Percentiles rank a stretch among this genome's conserved stretches.
phyloP scores from a whole-genome alignment of 2,888 invertebrate genomes.

The Tenthredo amoena region DNA sequence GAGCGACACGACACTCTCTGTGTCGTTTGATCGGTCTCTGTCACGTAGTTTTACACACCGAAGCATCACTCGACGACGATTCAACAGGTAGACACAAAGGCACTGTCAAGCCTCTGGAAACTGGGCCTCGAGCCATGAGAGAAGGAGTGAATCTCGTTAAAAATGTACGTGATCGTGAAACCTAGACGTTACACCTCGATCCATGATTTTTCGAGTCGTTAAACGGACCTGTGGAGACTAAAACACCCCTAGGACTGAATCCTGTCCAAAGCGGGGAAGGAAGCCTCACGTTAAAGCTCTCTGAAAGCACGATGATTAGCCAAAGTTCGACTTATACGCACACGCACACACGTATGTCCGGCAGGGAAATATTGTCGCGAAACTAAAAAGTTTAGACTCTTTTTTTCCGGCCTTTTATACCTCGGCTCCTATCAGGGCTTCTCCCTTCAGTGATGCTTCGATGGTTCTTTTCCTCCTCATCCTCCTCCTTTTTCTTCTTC shows the following conservation, averaged over 20 bases:
- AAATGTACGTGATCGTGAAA: constrained; percentile 14
- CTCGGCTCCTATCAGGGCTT: not conserved
- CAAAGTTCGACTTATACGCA: not conserved
- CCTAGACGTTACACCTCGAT: not conserved
- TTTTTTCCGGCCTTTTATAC: not conserved
- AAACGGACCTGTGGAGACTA: not conserved
- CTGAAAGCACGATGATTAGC: constrained; percentile 14
- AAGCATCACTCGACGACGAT: constrained; percentile 3
- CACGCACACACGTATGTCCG: not conserved
- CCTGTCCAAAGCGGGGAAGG: constrained; percentile 35
- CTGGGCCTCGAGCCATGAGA: constrained; percentile 19
- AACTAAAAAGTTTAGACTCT: not conserved
- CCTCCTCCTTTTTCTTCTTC: not conserved
- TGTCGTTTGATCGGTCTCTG: not conserved
- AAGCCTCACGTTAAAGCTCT: constrained; percentile 20
- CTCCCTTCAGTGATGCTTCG: not conserved
- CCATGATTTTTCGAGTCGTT: not conserved
- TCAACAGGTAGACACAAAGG: constrained; percentile 49
- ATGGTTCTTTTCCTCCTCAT: not conserved
- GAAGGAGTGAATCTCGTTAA: constrained; percentile 19
- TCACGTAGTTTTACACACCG: not conserved
- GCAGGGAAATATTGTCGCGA: not conserved
- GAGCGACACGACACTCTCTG: too few species aligned
- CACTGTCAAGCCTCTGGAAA: not conserved
- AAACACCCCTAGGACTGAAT: not conserved